Conservation (phyloP, 2,113 vertebrate species). For the Delphinus delphis region DNA sequence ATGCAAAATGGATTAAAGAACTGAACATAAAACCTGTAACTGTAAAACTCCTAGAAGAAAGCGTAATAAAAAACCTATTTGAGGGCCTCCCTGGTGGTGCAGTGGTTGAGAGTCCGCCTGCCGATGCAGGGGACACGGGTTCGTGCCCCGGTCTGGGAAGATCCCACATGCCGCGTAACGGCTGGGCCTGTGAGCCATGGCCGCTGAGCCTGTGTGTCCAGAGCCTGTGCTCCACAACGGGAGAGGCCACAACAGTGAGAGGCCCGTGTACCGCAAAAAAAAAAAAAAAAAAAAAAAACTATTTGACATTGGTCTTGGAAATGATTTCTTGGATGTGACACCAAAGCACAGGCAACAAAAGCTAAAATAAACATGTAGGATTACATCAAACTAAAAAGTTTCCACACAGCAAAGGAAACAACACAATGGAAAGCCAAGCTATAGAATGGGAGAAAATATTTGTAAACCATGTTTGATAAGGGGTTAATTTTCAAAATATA, state of each 20-base stretch:
- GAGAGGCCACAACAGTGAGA: too few species aligned
- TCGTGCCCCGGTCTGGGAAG: too few species aligned
- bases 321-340: not conserved
- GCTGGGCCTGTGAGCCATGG: too few species aligned
- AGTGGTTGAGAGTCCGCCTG: too few species aligned
- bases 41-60: not conserved
- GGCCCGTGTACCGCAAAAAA: not conserved
- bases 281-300: not conserved
- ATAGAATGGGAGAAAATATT: not conserved
- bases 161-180: too few species aligned
- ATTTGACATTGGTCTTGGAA: not conserved
- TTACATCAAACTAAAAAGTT: not conserved
- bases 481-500: not conserved
- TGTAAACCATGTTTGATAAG: not conserved
- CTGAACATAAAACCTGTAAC: not conserved
- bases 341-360: too few species aligned
- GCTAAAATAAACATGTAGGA: not conserved
- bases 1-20: not conserved
- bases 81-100: not conserved
- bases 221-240: too few species aligned
- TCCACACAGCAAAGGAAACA: not conserved
- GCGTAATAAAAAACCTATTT: not conserved
- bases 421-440: not conserved
- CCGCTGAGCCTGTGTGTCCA: too few species aligned
- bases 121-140: too few species aligned